Conservation (phyloP, 2,888 invertebrate genomes). For the Hipparchia sbordonii region DNA sequence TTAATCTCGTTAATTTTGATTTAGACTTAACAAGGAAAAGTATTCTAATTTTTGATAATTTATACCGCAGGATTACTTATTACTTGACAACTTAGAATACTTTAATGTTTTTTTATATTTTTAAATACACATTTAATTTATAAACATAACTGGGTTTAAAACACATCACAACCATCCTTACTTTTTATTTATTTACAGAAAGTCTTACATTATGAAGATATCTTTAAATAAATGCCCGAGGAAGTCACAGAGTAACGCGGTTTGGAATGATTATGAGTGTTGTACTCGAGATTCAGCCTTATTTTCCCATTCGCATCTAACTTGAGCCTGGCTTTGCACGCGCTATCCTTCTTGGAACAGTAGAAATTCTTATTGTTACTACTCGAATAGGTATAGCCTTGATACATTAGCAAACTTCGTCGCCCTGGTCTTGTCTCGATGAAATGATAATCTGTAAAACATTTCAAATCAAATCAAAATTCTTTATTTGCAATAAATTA, state of each 20-base stretch:
- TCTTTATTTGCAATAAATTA: no score
- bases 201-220: conserved; percentile 8
- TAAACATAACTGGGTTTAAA: no score
- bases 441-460: conserved; percentile 12
- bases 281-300: conserved; percentile 25
- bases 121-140: no score
- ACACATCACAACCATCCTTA: no score
- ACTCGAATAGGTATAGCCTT: conserved; percentile 25
- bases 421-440: conserved; percentile 16
- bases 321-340: conserved; percentile 35
- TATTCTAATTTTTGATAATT: no score
- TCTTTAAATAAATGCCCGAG: conserved; percentile 29
- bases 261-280: conserved; percentile 49
- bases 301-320: conserved; percentile 36
- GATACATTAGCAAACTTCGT: conserved; percentile 13
- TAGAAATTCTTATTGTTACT: conserved; percentile 24
- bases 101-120: no score
- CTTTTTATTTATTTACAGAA: no score
- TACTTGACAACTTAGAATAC: no score
- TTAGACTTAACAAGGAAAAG: no score
- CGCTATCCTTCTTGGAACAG: conserved; percentile 19
- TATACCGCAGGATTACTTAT: no score
- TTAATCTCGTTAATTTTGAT: no score
- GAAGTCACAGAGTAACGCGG: conserved; percentile 36
- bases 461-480: no score